A percentile compares a stretch with the other conserved stretches of the same genome.
Evolutionary conservation across 2,797 vertebrate species (phyloP).

Genomic region (Buphagus erythrorhynchus): DNA sequence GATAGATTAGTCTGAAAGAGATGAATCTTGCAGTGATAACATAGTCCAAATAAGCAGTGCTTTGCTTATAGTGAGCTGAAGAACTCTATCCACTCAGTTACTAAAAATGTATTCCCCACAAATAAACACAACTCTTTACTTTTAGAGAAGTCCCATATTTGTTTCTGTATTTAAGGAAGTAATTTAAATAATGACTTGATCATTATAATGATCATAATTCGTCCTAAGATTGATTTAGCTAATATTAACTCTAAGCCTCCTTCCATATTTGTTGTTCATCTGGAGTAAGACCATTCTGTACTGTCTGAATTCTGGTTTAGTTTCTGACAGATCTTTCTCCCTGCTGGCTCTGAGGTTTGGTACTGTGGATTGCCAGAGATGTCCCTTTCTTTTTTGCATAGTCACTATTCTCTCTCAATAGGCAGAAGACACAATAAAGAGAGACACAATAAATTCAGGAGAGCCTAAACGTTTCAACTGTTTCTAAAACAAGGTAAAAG

Average conservation of each 20-base stretch:
- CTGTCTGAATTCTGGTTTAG: neutral
- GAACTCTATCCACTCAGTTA: neutral
- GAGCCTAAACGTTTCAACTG: neutral
- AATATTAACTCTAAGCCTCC: neutral
- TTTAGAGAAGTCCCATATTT: neutral
- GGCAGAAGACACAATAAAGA: neutral
- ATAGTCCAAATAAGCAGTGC: neutral
- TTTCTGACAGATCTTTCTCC: neutral
- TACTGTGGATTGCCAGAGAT: neutral
- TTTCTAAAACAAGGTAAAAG: neutral
- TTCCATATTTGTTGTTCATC: neutral
- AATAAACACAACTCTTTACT: neutral
- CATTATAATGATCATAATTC: neutral
- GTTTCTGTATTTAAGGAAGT: neutral
- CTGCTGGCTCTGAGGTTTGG: neutral
- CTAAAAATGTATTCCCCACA: neutral
- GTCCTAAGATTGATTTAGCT: neutral
- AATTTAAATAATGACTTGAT: neutral
- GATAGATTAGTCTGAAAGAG: constrained; percentile 30
- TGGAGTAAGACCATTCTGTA: neutral
- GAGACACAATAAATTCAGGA: no score
- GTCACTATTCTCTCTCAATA: neutral
- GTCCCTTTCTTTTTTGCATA: neutral
- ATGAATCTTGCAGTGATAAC: neutral
- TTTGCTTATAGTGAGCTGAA: constrained; percentile 2